Conservation (phyloP, 1,140 invertebrate genomes). For the Atopsyche davidsoni region DNA sequence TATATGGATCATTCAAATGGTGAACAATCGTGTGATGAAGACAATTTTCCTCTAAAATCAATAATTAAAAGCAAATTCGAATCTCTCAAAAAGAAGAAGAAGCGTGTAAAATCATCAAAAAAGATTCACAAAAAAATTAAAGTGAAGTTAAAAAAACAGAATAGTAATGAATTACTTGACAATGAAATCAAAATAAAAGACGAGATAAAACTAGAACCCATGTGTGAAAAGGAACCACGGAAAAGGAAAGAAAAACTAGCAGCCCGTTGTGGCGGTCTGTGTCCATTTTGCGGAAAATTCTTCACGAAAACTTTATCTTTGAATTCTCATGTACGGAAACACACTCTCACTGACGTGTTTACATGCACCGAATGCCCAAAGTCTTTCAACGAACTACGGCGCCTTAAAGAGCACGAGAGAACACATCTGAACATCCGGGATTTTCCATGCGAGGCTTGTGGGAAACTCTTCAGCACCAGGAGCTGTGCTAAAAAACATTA, state of each 20-base stretch:
- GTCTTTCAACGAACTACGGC: conserved; percentile 17
- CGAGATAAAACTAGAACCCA: conserved; percentile 8
- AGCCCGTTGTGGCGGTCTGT: conserved; percentile 19
- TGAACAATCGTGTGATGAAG: too few relatives aligned
- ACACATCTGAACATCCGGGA: conserved; percentile 27
- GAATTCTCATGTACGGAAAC: conserved; percentile 22
- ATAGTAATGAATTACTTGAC: background rate
- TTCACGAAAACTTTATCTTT: conserved; percentile 20
- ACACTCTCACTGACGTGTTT: conserved; percentile 19
- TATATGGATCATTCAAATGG: too few relatives aligned
- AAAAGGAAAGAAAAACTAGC: conserved; percentile 1
- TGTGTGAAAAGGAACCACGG: conserved; percentile 5
- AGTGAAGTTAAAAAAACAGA: conserved; percentile 8
- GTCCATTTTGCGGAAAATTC: conserved; percentile 26
- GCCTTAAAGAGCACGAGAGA: conserved; percentile 24
- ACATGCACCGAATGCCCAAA: conserved; percentile 18
- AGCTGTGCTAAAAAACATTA: conserved; percentile 26
- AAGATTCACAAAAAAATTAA: conserved; percentile 13
- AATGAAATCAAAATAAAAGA: conserved; percentile 3
- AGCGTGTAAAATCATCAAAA: conserved; percentile 9
- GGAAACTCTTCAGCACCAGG: conserved; percentile 22
- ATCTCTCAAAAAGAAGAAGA: conserved; percentile 10
- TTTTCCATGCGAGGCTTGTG: conserved; percentile 27
- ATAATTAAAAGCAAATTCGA: background rate
- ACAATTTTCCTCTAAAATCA: too few relatives aligned